These are phyloP conservation scores for Acanthaster planci DNA, from an alignment of 35 echinoderm and acorn worm genomes.

Conservation along the genomic window DNA sequence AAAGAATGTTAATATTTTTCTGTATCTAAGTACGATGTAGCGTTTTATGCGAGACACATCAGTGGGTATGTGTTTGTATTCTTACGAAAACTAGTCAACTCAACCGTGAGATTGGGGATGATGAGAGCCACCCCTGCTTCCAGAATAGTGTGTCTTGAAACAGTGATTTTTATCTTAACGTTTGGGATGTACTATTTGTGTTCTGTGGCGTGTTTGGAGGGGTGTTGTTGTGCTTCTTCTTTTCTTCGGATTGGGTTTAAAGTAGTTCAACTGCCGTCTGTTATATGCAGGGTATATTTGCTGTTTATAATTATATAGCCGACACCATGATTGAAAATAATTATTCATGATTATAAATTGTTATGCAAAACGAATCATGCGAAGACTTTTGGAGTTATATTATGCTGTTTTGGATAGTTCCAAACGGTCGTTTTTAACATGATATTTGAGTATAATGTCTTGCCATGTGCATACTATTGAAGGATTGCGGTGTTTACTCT, in stretches of 20 bases:
- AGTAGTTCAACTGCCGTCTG: neutral
- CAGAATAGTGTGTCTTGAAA: conserved; percentile 4
- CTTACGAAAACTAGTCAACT: neutral
- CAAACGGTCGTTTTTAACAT: neutral
- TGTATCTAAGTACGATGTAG: neutral
- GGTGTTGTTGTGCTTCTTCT: neutral
- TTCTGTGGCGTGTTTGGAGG: neutral
- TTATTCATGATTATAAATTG: conserved; percentile 14
- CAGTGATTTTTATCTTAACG: conserved; percentile 20
- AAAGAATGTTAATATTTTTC: conserved; percentile 19
- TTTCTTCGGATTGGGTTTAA: neutral
- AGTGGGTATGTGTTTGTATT: neutral
- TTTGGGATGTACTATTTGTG: conserved; percentile 24
- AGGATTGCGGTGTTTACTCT: conserved; percentile 25
- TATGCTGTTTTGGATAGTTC: neutral
- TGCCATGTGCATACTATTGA: conserved; percentile 14
- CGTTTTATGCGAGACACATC: neutral
- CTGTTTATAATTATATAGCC: too few relatives aligned
- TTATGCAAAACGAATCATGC: neutral
- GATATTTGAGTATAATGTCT: conserved; percentile 9
- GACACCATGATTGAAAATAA: neutral
- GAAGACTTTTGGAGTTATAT: neutral
- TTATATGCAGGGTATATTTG: neutral
- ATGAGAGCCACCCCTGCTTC: neutral
- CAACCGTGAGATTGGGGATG: neutral